Conservation (phyloP, 2,113 vertebrate genomes). For the Neotragus pygmaeus region DNA sequence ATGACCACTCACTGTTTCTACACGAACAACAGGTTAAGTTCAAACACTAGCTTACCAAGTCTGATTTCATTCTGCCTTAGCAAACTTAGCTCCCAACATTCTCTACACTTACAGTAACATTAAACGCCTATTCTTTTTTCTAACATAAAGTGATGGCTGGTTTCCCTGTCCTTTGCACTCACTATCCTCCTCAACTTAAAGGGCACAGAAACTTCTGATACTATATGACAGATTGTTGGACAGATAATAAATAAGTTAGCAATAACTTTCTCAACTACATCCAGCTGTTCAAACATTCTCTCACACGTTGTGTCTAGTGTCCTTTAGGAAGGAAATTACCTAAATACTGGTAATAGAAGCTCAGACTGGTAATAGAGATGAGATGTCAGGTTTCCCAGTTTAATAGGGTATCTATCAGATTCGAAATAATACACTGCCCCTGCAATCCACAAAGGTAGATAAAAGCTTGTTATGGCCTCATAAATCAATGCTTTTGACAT, state of each 20-base stretch:
- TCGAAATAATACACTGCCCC: neutral
- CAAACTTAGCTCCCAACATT: neutral
- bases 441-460: neutral
- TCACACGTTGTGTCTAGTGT: neutral
- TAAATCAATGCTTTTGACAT: neutral
- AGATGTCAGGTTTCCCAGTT: neutral
- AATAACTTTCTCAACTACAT: neutral
- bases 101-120: neutral
- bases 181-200: neutral
- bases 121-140: neutral
- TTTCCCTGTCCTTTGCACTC: neutral
- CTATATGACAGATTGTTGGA: neutral
- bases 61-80: neutral
- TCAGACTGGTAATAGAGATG: neutral
- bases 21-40: neutral
- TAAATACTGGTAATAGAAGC: neutral
- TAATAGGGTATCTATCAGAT: neutral
- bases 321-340: neutral
- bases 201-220: neutral
- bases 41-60: neutral
- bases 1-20: neutral
- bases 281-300: neutral
- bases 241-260: neutral
- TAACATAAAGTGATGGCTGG: neutral
- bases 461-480: neutral